Percentiles rank a stretch among this genome's conserved stretches.
These are phyloP conservation scores for Drosophila murphyi DNA, from an alignment of 1,140 invertebrate species.

Conservation along the genomic window DNA sequence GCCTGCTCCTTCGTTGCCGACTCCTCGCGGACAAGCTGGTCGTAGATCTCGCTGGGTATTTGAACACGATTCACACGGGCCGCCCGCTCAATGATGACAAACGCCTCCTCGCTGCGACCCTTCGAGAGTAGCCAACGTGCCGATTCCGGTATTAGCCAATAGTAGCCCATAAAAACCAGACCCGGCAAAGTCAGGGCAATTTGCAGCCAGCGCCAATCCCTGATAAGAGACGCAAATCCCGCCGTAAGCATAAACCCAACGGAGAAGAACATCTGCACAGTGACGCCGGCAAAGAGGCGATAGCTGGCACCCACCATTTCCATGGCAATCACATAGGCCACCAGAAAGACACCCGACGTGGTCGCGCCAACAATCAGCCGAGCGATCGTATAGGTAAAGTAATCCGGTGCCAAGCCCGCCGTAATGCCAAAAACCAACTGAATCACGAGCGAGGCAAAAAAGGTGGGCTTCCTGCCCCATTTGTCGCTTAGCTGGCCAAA, in stretches of 20 bases:
- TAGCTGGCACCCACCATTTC: conserved; percentile 93
- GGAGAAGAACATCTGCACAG: conserved; percentile 92
- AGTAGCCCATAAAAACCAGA: conserved; percentile 90
- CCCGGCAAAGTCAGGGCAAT: conserved; percentile 90
- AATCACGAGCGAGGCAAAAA: conserved; percentile 90
- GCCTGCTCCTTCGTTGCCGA: conserved; percentile 71
- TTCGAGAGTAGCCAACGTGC: conserved; percentile 92
- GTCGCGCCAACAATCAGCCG: conserved; percentile 90
- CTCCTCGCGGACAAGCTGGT: conserved; percentile 86
- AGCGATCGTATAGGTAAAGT: conserved; percentile 88
- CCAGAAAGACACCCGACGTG: conserved; percentile 91
- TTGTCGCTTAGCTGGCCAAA: conserved; percentile 93
- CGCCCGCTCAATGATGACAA: conserved; percentile 88
- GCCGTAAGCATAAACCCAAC: conserved; percentile 91
- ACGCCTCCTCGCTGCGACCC: conserved; percentile 89
- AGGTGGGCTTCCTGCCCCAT: conserved; percentile 89
- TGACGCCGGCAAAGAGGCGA: conserved; percentile 90
- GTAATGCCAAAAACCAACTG: conserved; percentile 89
- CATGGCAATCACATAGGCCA: conserved; percentile 92
- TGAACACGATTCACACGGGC: conserved; percentile 88
- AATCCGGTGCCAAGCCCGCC: conserved; percentile 89
- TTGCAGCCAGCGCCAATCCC: conserved; percentile 91
- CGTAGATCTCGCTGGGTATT: conserved; percentile 86
- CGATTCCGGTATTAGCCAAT: conserved; percentile 94
- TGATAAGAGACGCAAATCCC: conserved; percentile 89